Evolutionary conservation across 2,888 invertebrate genomes (phyloP).

Genomic region (Catocala sponsa): DNA sequence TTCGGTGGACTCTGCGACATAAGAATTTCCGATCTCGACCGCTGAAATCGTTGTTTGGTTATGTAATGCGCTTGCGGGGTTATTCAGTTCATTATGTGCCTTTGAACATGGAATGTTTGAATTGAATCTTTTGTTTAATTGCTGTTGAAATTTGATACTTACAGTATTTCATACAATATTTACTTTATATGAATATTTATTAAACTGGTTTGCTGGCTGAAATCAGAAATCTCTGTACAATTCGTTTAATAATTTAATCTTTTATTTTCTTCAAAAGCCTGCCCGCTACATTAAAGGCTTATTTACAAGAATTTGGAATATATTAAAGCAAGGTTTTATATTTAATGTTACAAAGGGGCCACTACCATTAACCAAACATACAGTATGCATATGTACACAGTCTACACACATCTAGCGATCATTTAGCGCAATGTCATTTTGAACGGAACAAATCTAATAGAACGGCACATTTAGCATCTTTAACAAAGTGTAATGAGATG

Average conservation of each 20-base stretch:
- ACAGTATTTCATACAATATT: constrained; percentile 10
- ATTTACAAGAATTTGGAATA: constrained; percentile 11
- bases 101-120: not conserved
- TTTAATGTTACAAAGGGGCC: constrained; percentile 22
- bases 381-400: constrained; percentile 26
- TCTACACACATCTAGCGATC: constrained; percentile 22
- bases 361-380: constrained; percentile 39
- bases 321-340: constrained; percentile 4
- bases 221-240: constrained; percentile 17
- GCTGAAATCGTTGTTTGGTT: constrained; percentile 66
- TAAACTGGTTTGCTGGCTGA: constrained; percentile 14
- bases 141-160: constrained; percentile 4
- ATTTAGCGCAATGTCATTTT: constrained; percentile 6
- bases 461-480: constrained; percentile 5
- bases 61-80: constrained; percentile 17
- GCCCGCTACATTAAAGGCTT: not conserved
- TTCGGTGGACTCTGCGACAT: constrained; percentile 78
- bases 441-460: constrained; percentile 7
- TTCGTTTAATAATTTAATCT: not conserved
- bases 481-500: not conserved
- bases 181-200: not conserved
- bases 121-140: not conserved
- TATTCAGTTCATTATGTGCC: not conserved
- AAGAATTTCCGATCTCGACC: constrained; percentile 78
- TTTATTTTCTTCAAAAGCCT: not conserved